Evolutionary conservation across 2,888 invertebrate species (phyloP).

Genomic region (Leptinotarsa haldemani): DNA sequence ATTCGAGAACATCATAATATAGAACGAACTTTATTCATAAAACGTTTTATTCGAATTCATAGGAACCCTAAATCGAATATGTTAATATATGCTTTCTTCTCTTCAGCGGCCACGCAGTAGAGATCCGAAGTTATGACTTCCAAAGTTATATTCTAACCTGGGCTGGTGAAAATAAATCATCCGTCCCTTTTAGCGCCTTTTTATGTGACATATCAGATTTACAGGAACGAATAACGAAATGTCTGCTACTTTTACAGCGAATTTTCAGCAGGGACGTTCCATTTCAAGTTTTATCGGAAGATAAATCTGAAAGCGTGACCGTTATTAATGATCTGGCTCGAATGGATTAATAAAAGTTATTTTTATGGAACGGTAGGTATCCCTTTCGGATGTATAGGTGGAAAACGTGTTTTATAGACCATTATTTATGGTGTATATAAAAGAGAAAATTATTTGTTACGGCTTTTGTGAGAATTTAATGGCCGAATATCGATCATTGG

Average conservation of each 20-base stretch:
- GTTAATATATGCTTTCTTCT: slow-evolving; percentile 42
- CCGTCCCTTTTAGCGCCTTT: slow-evolving; percentile 44
- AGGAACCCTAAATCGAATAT: slow-evolving; percentile 39
- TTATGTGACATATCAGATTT: slow-evolving; percentile 46
- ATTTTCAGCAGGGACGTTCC: slow-evolving; percentile 27
- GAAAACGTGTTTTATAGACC: slow-evolving; percentile 28
- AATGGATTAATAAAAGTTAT: slow-evolving; percentile 29
- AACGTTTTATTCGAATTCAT: slow-evolving; percentile 45
- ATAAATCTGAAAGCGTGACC: slow-evolving; percentile 20
- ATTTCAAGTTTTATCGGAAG: slow-evolving; percentile 22
- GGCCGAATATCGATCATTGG: slow-evolving; percentile 5
- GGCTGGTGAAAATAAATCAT: slow-evolving; percentile 48
- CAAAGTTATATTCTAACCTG: slow-evolving; percentile 35
- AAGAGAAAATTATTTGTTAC: slow-evolving; percentile 22
- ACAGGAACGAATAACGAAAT: slow-evolving; percentile 32
- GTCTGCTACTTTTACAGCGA: slow-evolving; percentile 27
- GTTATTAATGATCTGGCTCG: slow-evolving; percentile 20
- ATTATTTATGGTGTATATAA: slow-evolving; percentile 31
- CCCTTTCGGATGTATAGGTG: slow-evolving; percentile 31
- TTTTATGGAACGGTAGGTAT: slow-evolving; percentile 29
- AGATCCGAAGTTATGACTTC: slow-evolving; percentile 39
- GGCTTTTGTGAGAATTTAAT: slow-evolving; percentile 8
- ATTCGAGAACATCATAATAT: slow-evolving; percentile 22
- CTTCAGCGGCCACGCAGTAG: slow-evolving; percentile 23
- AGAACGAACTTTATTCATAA: slow-evolving; percentile 44